Evolutionary conservation across 2,113 vertebrate species (phyloP).

Genomic region (Coptodon rendalli): DNA sequence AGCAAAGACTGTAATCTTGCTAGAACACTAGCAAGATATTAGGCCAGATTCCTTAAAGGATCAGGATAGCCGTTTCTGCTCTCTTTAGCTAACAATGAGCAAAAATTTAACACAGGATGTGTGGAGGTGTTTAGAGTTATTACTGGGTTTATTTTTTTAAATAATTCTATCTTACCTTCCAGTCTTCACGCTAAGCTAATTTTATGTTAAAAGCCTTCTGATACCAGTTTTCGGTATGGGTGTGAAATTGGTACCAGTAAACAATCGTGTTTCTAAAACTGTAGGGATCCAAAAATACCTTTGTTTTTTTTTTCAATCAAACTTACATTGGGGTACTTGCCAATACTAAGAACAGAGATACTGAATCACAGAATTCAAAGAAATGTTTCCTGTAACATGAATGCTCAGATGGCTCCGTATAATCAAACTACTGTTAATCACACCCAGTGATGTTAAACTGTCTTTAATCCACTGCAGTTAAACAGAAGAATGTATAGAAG

Average conservation of each 20-base stretch:
- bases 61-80: neutral
- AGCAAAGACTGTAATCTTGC: neutral
- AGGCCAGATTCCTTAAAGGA: neutral
- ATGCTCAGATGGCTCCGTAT: neutral
- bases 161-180: neutral
- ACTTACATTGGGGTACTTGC: neutral
- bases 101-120: neutral
- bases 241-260: neutral
- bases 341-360: neutral
- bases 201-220: neutral
- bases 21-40: neutral
- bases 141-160: accelerated
- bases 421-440: neutral
- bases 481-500: neutral
- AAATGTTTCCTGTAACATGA: neutral
- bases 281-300: neutral
- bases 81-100: neutral
- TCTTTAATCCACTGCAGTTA: neutral
- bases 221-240: neutral
- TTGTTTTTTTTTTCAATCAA: accelerated
- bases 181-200: neutral
- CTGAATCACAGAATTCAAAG: neutral
- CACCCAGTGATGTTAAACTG: too few relatives aligned
- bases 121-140: neutral
- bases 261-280: neutral